These are phyloP conservation scores for Triops cancriformis DNA, from an alignment of 1,140 invertebrate genomes.

Conservation along the genomic window DNA sequence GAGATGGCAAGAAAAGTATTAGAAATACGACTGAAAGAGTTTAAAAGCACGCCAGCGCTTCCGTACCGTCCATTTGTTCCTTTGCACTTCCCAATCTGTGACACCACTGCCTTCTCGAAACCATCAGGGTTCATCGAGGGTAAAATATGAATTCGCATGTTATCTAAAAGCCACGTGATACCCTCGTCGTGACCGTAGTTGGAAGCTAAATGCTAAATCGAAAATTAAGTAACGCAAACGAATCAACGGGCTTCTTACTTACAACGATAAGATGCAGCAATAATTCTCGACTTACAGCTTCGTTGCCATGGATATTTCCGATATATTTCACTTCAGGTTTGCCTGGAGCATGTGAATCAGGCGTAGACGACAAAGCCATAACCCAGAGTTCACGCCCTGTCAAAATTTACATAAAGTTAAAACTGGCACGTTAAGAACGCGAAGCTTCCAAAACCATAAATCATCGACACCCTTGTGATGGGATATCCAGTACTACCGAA, in stretches of 20 bases:
- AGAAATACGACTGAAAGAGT: not conserved
- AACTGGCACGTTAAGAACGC: not conserved
- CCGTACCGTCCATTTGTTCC: slow-evolving; percentile 26
- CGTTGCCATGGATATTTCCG: slow-evolving; percentile 58
- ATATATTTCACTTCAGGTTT: slow-evolving; percentile 51
- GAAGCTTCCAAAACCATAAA: not conserved
- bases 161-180: slow-evolving; percentile 38
- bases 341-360: slow-evolving; percentile 70
- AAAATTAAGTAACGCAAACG: not conserved
- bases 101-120: slow-evolving; percentile 34
- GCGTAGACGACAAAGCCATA: slow-evolving; percentile 81
- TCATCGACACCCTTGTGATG: not conserved
- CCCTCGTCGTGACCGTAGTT: slow-evolving; percentile 34
- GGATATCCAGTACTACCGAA: not conserved
- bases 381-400: slow-evolving; percentile 84
- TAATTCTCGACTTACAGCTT: slow-evolving; percentile 49
- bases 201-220: slow-evolving; percentile 38
- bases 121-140: slow-evolving; percentile 46
- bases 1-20: not conserved
- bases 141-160: slow-evolving; percentile 44
- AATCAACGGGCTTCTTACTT: slow-evolving; percentile 29
- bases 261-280: slow-evolving; percentile 45
- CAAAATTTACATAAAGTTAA: slow-evolving; percentile 23
- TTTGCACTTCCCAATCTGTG: slow-evolving; percentile 37
- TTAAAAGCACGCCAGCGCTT: not conserved